Conservation (phyloP, 2,888 invertebrate species). For the Nomada lathburiana region DNA sequence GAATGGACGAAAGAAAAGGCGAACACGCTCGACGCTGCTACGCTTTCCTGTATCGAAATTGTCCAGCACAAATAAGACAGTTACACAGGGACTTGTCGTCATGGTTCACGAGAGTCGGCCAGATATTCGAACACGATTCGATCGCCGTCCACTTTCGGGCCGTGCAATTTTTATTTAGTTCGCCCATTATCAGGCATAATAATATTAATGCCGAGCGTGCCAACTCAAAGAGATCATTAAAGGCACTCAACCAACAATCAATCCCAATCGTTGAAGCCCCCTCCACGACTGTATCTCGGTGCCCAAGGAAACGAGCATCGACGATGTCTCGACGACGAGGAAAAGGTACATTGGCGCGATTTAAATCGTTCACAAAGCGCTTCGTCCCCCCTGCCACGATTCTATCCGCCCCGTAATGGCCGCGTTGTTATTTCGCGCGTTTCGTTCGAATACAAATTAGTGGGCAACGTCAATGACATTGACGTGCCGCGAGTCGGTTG, state of each 20-base stretch:
- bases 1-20: background rate
- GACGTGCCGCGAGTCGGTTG: conserved; percentile 47
- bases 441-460: conserved; percentile 54
- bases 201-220: conserved; percentile 3
- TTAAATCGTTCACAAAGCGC: background rate
- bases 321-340: background rate
- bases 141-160: background rate
- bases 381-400: too few species aligned
- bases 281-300: background rate
- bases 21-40: background rate
- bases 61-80: too few species aligned
- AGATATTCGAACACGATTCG: conserved; percentile 1
- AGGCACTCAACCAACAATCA: background rate
- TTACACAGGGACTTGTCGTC: too few species aligned
- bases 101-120: background rate
- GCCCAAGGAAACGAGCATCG: background rate
- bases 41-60: too few species aligned
- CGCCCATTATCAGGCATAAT: background rate
- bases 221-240: conserved; percentile 2
- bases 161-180: background rate
- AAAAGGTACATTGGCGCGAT: conserved; percentile 3
- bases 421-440: conserved; percentile 40
- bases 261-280: background rate
- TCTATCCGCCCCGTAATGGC: conserved; percentile 13
- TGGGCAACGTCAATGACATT: conserved; percentile 45